Base-by-base conservation (phyloP, 2,113 vertebrate genomes). In the Amblyopsis rosae region DNA sequence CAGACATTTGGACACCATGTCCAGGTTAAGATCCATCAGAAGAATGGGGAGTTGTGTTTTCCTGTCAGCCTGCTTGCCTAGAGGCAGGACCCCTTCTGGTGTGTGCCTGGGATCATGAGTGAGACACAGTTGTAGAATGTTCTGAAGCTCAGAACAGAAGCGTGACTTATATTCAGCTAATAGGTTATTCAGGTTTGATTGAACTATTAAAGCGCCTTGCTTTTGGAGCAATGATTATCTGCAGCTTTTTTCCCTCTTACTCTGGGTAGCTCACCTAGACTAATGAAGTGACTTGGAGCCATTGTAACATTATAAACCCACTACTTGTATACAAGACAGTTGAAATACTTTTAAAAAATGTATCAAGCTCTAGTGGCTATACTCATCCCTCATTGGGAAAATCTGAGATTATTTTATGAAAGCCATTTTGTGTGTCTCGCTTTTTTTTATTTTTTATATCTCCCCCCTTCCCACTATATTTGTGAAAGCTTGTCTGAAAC, bases 161-260 rank as follows among this genome's bases (percentile, higher is more conserved):
- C 82, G 64, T 84, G 80, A 85, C 80, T 86, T 88, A 90, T 89
- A 84, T 92, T 59, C 80, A 66, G 72, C 60, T 77, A 56, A 77
- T 80, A 63, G 67, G 80, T 88, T 88, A 94, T 96, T 95, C 95
- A 96, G 95, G 95, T 95, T 95, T 95, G 90, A 93, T 92, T 94
- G 92, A 91, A 77, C 65, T 90, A 61, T 86, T 86, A 81, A 81
- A 76, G 70, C 76, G 88, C 82, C 77, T 68, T 59, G 57, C 45
- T 75, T 62, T 77, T 47, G 82, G 85, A 83, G 74, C 90, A 80
- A 94, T 95, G 94, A 94, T 95, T 90, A 94, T 95, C 94, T 95
- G 91, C 92, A 94, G 84, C 89, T 93, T 93, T 93, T 79, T 69
- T 77, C 62, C 3, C 35, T 41, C 35, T 26, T 26, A 82, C 64